Conservation (phyloP, 1,140 invertebrate species). For the Holcopasites calliopsidis region DNA sequence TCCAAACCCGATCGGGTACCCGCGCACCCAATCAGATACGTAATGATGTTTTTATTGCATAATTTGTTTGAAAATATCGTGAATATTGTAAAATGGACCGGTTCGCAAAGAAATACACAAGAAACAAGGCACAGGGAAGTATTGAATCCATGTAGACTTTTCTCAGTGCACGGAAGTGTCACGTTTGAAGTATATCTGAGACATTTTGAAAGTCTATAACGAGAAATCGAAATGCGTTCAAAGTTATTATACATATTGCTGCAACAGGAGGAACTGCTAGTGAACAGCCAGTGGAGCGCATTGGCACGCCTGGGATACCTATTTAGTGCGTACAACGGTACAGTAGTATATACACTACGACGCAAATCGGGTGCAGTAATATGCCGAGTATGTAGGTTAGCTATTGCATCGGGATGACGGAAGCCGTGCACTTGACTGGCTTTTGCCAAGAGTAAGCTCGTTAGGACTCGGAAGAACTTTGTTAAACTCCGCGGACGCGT, state of each 20-base stretch:
- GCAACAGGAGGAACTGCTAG: neutral
- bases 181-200: neutral
- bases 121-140: neutral
- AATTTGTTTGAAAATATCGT: too few species aligned
- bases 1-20: too few species aligned
- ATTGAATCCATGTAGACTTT: too few species aligned
- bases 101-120: too few species aligned
- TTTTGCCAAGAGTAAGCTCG: slow-evolving; percentile 63
- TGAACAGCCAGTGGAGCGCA: neutral
- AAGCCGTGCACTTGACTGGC: slow-evolving; percentile 61
- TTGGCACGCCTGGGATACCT: neutral
- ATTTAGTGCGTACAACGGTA: neutral
- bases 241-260: neutral
- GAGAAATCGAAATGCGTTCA: neutral
- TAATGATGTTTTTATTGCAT: too few species aligned
- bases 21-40: too few species aligned
- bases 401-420: slow-evolving; percentile 53
- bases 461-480: slow-evolving; percentile 65
- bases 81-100: too few species aligned
- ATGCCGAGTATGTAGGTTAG: slow-evolving; percentile 64
- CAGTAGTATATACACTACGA: neutral
- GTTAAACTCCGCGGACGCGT: slow-evolving; percentile 51
- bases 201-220: neutral
- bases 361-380: slow-evolving; percentile 43
- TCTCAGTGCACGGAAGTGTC: neutral